phyloP scores from a whole-genome alignment of 2,113 vertebrate genomes.

The Gallinago paraguaiae region DNA sequence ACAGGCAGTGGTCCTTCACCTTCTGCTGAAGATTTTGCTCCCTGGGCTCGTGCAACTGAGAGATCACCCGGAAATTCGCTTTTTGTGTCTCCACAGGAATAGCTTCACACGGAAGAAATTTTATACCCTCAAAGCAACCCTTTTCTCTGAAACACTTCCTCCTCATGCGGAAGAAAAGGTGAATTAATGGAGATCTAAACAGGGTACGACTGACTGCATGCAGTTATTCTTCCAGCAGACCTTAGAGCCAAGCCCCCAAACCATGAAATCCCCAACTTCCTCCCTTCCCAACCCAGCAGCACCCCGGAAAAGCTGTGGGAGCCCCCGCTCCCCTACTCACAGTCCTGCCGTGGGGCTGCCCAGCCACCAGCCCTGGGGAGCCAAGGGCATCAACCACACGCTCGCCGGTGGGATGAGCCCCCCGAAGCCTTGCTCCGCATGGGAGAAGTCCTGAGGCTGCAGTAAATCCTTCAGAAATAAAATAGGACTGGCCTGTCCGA shows the following conservation, averaged over 20 bases:
- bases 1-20: not conserved
- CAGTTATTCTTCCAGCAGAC: not conserved
- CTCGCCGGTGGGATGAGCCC: accelerated
- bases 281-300: not conserved
- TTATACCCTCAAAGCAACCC: not conserved
- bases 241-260: not conserved
- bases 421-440: not conserved
- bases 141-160: not conserved
- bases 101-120: not conserved
- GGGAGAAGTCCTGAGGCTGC: accelerated
- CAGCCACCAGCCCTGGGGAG: accelerated
- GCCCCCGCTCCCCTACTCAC: not conserved
- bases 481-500: not conserved
- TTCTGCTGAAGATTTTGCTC: not conserved
- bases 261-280: not conserved
- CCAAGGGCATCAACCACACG: not conserved
- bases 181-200: not conserved
- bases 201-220: not conserved
- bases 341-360: accelerated
- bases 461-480: not conserved
- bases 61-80: not conserved
- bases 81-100: not conserved
- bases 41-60: not conserved
- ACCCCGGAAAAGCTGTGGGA: not conserved
- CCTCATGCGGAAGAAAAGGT: not conserved